phyloP scores from a whole-genome alignment of 2,113 vertebrate species.

The Urocolius indicus region DNA sequence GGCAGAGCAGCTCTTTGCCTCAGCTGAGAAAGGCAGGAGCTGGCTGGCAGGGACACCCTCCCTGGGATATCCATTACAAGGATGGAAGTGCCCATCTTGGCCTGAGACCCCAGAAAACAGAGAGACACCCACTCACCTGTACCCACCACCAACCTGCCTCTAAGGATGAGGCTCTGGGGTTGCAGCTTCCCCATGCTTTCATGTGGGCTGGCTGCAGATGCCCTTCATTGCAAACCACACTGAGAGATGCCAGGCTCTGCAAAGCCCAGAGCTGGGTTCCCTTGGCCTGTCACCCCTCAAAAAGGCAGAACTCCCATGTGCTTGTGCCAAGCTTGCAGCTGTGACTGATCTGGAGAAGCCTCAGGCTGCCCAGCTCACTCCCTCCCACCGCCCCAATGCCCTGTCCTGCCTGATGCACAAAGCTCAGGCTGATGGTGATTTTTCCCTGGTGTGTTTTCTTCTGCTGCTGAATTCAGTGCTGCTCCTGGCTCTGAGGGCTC shows the following conservation, averaged over 20 bases:
- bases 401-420: neutral
- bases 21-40: neutral
- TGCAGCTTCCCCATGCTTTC: neutral
- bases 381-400: rapidly evolving
- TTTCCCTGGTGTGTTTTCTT: neutral
- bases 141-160: neutral
- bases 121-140: rapidly evolving
- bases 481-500: neutral
- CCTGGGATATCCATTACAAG: rapidly evolving
- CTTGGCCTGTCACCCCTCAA: rapidly evolving
- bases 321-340: neutral
- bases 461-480: neutral
- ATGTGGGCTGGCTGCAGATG: rapidly evolving
- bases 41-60: neutral
- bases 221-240: neutral
- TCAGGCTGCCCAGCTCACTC: neutral
- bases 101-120: neutral
- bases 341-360: neutral
- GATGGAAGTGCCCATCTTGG: neutral
- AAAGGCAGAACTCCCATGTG: neutral
- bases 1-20: neutral
- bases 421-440: neutral
- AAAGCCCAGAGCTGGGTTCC: neutral
- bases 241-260: neutral
- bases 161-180: neutral